Evolutionary conservation across 2,888 invertebrate species (phyloP).

Genomic region (Alloplasta piceator): DNA sequence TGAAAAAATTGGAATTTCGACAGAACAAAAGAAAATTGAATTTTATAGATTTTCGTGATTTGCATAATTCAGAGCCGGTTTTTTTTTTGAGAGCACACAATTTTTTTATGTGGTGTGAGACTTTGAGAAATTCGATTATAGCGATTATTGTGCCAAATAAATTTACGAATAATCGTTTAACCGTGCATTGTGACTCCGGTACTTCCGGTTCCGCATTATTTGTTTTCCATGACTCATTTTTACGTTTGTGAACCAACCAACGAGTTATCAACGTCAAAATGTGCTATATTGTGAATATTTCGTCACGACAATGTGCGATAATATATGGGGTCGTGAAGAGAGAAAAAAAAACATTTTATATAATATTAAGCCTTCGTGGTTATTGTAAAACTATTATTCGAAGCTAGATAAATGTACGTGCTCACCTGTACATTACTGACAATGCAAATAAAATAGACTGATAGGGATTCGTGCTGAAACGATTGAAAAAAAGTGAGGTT

Average conservation of each 20-base stretch:
- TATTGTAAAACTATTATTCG: conserved; percentile 30
- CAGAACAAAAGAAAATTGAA: conserved; percentile 1
- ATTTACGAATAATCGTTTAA: conserved; percentile 27
- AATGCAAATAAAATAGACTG: conserved; percentile 31
- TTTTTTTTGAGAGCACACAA: no score
- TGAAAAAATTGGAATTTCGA: not conserved
- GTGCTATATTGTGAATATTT: not conserved
- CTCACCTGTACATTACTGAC: conserved; percentile 8
- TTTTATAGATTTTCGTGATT: not conserved
- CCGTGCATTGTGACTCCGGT: conserved; percentile 20
- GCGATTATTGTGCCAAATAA: conserved; percentile 69
- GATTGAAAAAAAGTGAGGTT: conserved; percentile 1
- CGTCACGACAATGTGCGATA: no score
- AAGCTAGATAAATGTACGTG: conserved; percentile 23
- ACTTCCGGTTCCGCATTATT: conserved; percentile 25
- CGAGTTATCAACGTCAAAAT: no score
- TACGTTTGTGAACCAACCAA: no score
- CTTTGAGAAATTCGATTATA: conserved; percentile 36
- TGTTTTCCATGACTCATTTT: not conserved
- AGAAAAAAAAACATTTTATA: conserved; percentile 40
- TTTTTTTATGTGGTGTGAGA: conserved; percentile 42
- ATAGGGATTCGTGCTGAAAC: conserved; percentile 13
- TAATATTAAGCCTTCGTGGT: conserved; percentile 44
- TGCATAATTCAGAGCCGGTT: not conserved
- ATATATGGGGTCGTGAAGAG: conserved; percentile 4